Conservation (phyloP, 2,797 vertebrate species). For the Cyprinella venusta region DNA sequence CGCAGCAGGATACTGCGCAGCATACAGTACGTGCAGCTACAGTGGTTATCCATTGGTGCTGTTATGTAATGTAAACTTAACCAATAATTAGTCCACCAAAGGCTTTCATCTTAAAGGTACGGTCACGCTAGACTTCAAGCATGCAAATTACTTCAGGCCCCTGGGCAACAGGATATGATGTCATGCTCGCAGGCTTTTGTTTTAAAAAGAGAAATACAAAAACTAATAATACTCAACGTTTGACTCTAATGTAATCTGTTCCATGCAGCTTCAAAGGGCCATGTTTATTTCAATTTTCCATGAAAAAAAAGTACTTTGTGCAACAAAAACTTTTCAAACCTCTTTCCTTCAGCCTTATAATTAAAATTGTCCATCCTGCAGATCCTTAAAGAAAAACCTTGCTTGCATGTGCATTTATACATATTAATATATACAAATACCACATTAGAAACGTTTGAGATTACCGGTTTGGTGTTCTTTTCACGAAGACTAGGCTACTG, state of each 20-base stretch:
- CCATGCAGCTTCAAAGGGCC: neutral
- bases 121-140: neutral
- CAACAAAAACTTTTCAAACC: neutral
- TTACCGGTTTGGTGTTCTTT: too few species aligned
- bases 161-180: neutral
- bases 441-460: too few species aligned
- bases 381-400: neutral
- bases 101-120: constrained; percentile 15
- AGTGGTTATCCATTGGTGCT: constrained; percentile 8
- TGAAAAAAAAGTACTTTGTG: neutral
- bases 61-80: constrained; percentile 27
- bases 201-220: neutral
- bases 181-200: neutral
- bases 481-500: too few species aligned
- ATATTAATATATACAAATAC: too few species aligned
- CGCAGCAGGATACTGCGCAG: neutral
- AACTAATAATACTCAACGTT: neutral
- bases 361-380: neutral
- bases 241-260: neutral
- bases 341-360: neutral
- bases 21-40: neutral
- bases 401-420: neutral
- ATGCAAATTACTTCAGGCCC: constrained; percentile 1
- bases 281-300: neutral
- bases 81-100: constrained; percentile 23